Conservation (phyloP, 92 coral and sea anemone genomes). For the Hydrozoanthus gracilis region DNA sequence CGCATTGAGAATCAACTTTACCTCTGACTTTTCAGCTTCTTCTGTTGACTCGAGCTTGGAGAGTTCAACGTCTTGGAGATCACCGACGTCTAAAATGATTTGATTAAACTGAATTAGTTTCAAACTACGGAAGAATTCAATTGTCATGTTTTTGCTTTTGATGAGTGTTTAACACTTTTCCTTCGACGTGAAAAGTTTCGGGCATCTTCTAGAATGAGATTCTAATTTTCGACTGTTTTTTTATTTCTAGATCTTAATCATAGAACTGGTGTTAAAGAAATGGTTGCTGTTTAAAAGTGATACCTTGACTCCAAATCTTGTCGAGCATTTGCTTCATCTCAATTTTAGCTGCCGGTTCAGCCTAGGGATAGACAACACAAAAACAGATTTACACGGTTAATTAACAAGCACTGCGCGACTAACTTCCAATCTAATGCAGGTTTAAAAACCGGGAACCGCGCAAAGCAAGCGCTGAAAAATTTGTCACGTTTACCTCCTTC, state of each 20-base stretch:
- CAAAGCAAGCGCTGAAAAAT: too few species aligned
- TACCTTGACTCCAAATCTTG: constrained; percentile 87
- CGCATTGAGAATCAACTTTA: not conserved
- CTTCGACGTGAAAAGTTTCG: too few species aligned
- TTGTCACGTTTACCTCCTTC: too few species aligned
- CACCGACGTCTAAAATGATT: constrained; percentile 4
- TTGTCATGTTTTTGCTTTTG: not conserved
- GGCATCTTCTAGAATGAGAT: too few species aligned
- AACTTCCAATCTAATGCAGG: not conserved
- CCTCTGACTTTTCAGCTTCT: constrained; percentile 40
- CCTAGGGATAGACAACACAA: constrained; percentile 19
- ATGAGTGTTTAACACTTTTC: not conserved
- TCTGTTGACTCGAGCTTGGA: constrained; percentile 34
- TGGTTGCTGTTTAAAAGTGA: too few species aligned
- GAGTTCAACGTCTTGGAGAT: constrained; percentile 28
- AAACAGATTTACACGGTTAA: not conserved
- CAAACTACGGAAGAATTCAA: not conserved
- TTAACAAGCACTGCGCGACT: not conserved
- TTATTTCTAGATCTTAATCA: too few species aligned
- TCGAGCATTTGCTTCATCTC: constrained; percentile 76
- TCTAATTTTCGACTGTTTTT: too few species aligned
- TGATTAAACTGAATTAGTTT: too few species aligned
- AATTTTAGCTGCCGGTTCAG: constrained; percentile 31
- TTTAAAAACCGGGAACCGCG: too few species aligned
- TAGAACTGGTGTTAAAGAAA: too few species aligned